Evolutionary conservation across 2,113 vertebrate species (phyloP).

Genomic region (Corythornis madagascariensis): DNA sequence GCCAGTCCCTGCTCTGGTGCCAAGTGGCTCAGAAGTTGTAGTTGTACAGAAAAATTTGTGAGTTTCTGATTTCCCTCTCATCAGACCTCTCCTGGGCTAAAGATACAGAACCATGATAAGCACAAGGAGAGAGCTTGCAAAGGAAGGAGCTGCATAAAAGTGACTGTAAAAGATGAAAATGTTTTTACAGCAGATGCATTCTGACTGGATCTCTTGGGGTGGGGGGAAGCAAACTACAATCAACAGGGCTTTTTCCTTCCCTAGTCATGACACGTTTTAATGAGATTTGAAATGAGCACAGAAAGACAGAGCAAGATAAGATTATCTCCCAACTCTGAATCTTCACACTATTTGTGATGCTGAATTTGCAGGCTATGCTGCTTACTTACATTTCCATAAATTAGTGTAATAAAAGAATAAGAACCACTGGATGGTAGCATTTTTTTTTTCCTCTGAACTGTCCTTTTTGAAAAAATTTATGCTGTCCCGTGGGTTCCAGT

Average conservation of each 20-base stretch:
- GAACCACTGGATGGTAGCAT: not conserved
- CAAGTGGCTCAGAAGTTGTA: not conserved
- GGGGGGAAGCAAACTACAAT: not conserved
- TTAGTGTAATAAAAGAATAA: conserved; percentile 30
- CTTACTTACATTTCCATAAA: conserved; percentile 49
- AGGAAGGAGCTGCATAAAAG: not conserved
- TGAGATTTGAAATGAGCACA: conserved; percentile 43
- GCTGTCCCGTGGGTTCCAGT: conserved; percentile 1
- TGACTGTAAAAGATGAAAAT: not conserved
- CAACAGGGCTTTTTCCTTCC: not conserved
- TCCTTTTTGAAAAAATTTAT: conserved; percentile 7
- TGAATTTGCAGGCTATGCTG: conserved; percentile 40
- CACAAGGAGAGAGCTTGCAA: not conserved
- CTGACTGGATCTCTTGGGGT: not conserved
- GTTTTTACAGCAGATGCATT: not conserved
- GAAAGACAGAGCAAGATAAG: conserved; percentile 39
- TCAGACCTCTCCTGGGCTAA: not conserved
- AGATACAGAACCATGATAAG: not conserved
- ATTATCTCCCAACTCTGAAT: conserved; percentile 34
- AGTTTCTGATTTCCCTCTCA: not conserved
- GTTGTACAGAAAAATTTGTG: not conserved
- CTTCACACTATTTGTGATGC: conserved; percentile 45
- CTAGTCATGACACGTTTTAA: conserved; percentile 35
- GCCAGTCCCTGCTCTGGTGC: not conserved
- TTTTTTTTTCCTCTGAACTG: conserved; percentile 21